Conservation (phyloP, 2,113 vertebrate genomes). For the Trogon melanurus region DNA sequence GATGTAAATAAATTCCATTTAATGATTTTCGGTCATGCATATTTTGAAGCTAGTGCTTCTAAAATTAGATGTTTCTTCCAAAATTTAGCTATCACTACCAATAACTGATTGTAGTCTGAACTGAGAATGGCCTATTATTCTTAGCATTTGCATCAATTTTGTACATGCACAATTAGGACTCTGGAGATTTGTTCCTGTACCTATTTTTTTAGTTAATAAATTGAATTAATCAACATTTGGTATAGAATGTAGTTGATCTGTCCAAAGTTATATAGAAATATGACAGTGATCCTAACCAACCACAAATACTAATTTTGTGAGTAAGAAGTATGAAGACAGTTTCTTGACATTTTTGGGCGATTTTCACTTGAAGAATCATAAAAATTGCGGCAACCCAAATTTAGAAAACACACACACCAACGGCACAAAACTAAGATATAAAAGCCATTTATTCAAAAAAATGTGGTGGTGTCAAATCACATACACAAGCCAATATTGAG, state of each 20-base stretch:
- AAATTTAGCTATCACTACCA: neutral
- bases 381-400: neutral
- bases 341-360: neutral
- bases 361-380: neutral
- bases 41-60: neutral
- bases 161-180: neutral
- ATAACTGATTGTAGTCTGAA: neutral
- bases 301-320: neutral
- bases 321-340: neutral
- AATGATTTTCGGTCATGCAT: neutral
- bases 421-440: conserved; percentile 73
- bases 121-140: neutral
- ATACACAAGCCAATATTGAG: conserved; percentile 80
- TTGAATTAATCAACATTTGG: neutral
- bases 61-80: neutral
- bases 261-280: neutral
- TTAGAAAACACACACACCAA: neutral
- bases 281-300: neutral
- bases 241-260: neutral
- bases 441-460: conserved; percentile 89
- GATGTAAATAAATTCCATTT: neutral
- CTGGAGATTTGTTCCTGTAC: neutral
- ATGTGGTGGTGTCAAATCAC: conserved; percentile 82
- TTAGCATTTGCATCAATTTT: neutral
- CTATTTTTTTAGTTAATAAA: neutral